Evolutionary conservation across 2,113 vertebrate species (phyloP).

Genomic region (Engraulis encrasicolus): DNA sequence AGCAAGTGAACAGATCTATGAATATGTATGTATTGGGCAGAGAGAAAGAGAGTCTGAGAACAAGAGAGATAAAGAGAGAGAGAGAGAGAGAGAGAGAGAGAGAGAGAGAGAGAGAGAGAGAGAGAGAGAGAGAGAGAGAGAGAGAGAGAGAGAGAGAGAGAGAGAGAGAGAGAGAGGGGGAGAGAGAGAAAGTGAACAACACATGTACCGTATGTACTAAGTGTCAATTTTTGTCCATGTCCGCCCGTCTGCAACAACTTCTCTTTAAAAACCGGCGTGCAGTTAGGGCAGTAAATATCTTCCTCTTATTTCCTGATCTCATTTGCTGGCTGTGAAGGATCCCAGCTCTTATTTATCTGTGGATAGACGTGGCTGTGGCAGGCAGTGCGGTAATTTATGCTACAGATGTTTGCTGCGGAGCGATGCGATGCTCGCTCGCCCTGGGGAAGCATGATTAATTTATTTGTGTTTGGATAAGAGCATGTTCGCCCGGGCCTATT

Average conservation of each 20-base stretch:
- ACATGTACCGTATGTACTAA: neutral
- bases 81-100: no score
- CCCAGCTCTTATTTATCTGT: constrained; percentile 52
- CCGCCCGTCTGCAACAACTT: neutral
- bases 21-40: no score
- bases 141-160: no score
- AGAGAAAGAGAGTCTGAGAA: no score
- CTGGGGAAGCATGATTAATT: constrained; percentile 66
- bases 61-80: neutral
- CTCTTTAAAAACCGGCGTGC: neutral
- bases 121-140: no score
- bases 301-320: constrained; percentile 35
- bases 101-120: no score
- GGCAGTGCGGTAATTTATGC: constrained; percentile 61
- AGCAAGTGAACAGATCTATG: no score
- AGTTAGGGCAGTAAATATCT: constrained; percentile 3
- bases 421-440: constrained; percentile 44
- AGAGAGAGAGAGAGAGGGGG: neutral
- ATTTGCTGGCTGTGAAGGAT: constrained; percentile 31
- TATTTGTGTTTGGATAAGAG: constrained; percentile 68
- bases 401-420: constrained; percentile 66
- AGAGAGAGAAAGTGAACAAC: neutral
- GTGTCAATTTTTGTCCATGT: no score
- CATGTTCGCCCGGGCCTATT: constrained; percentile 61
- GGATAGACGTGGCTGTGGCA: constrained; percentile 44